Conservation (phyloP, 2,888 invertebrate species). For the Sturmia bella region DNA sequence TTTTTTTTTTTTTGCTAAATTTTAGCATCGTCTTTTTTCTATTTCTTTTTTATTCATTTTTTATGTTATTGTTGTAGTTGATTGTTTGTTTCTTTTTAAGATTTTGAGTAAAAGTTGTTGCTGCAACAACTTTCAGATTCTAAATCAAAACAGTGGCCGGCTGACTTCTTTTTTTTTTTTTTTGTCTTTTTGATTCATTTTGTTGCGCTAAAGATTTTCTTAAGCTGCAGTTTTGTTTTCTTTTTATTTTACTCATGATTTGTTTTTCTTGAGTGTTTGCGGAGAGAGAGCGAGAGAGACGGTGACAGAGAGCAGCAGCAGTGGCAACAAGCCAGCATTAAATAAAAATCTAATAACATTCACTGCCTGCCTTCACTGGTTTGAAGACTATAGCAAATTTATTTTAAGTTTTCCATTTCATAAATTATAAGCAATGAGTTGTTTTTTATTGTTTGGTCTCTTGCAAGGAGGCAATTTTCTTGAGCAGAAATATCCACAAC, state of each 20-base stretch:
- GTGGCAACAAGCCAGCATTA: background rate
- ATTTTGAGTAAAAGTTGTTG: conserved; percentile 69
- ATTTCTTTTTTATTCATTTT: conserved; percentile 3
- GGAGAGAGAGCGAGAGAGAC: too few relatives aligned
- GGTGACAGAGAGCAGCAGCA: conserved; percentile 1
- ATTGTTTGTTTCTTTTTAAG: conserved; percentile 5
- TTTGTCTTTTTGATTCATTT: conserved; percentile 21
- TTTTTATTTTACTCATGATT: conserved; percentile 10
- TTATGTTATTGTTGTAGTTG: conserved; percentile 1
- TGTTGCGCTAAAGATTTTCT: conserved; percentile 36
- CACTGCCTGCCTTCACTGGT: conserved; percentile 29
- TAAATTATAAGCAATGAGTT: conserved; percentile 64
- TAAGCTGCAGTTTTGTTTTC: conserved; percentile 8
- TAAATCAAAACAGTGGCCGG: conserved; percentile 60
- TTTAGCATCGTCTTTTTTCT: conserved; percentile 29
- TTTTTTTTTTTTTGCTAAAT: conserved; percentile 19
- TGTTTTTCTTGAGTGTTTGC: conserved; percentile 23
- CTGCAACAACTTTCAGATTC: conserved; percentile 70
- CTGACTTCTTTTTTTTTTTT: conserved; percentile 17
- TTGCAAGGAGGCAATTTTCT: conserved; percentile 41
- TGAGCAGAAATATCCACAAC: conserved; percentile 16
- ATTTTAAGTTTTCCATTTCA: conserved; percentile 63
- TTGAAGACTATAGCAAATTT: conserved; percentile 47
- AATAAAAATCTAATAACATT: conserved; percentile 50
- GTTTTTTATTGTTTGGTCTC: conserved; percentile 17